A percentile compares a stretch with the other conserved stretches of the same genome.
These are phyloP conservation scores for Noctua fimbriata DNA, from an alignment of 2,888 invertebrate genomes.

Conservation along the genomic window DNA sequence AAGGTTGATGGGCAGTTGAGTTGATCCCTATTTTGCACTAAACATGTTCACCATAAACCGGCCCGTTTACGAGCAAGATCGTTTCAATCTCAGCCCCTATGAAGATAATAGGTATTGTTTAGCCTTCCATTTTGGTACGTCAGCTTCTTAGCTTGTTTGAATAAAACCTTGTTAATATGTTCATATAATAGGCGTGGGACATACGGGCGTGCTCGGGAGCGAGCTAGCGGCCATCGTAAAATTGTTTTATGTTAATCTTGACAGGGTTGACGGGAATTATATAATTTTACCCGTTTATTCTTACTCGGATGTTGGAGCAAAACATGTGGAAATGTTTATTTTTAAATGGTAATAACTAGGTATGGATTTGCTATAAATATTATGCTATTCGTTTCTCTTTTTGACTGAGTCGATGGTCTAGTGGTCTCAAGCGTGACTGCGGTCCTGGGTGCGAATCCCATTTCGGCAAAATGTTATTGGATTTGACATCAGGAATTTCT, in stretches of 20 bases:
- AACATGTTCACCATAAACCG: constrained; percentile 65
- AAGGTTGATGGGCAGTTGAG: constrained; percentile 35
- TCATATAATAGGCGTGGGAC: constrained; percentile 58
- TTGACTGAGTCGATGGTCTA: not conserved
- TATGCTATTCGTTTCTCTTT: not conserved
- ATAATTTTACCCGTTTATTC: constrained; percentile 12
- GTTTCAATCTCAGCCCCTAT: constrained; percentile 76
- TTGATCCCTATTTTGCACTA: constrained; percentile 55
- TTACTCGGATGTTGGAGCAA: constrained; percentile 14
- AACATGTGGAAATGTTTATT: not conserved
- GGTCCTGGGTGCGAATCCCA: not conserved
- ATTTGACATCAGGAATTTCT: not conserved
- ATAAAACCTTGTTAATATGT: constrained; percentile 73
- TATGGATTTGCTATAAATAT: not conserved
- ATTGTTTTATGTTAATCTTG: constrained; percentile 33
- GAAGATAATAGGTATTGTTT: constrained; percentile 78
- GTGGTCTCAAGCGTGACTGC: not conserved
- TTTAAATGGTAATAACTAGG: not conserved
- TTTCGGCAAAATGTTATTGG: not conserved
- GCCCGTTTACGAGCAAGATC: constrained; percentile 75
- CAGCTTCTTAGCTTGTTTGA: constrained; percentile 76
- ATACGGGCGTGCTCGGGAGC: constrained; percentile 29
- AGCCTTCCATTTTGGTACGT: constrained; percentile 75
- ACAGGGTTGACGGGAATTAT: constrained; percentile 31
- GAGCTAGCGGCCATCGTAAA: constrained; percentile 25